phyloP scores from a whole-genome alignment of 2,113 vertebrate species.

The Xenopus borealis region DNA sequence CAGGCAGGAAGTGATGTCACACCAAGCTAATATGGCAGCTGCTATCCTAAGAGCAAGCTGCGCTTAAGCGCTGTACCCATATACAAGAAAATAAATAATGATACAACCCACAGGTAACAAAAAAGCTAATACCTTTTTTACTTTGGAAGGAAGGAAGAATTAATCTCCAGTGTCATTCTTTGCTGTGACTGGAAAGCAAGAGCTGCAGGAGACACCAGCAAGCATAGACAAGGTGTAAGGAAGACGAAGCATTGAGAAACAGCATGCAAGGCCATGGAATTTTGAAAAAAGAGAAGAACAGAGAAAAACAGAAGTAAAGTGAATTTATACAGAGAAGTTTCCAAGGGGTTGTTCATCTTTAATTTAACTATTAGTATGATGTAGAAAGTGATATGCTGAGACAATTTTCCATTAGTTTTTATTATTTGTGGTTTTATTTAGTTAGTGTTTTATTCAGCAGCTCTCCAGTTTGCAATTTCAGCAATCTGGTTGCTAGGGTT shows the following conservation, averaged over 20 bases:
- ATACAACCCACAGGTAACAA: background rate
- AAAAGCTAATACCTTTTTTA: slow-evolving; percentile 10
- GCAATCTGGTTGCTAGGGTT: no score
- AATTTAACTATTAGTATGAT: no score
- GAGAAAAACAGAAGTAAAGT: background rate
- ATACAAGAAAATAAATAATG: background rate
- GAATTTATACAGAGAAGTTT: background rate
- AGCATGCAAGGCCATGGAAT: slow-evolving; percentile 6
- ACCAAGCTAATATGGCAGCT: no score
- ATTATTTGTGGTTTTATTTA: no score
- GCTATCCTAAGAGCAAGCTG: no score
- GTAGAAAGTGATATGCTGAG: no score
- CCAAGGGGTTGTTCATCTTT: no score
- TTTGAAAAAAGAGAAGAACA: slow-evolving; percentile 17
- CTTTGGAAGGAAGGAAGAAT: slow-evolving; percentile 1
- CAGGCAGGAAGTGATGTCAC: no score
- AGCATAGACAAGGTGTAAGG: slow-evolving; percentile 25
- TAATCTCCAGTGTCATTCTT: slow-evolving; percentile 18
- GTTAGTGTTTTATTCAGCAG: no score
- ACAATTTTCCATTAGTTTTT: no score
- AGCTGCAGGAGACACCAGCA: slow-evolving; percentile 18
- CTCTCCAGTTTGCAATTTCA: no score
- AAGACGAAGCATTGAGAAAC: background rate
- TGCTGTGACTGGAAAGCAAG: background rate
- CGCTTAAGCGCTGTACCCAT: background rate